Conservation (phyloP, 2,888 invertebrate species). For the Rhingia campestris region DNA sequence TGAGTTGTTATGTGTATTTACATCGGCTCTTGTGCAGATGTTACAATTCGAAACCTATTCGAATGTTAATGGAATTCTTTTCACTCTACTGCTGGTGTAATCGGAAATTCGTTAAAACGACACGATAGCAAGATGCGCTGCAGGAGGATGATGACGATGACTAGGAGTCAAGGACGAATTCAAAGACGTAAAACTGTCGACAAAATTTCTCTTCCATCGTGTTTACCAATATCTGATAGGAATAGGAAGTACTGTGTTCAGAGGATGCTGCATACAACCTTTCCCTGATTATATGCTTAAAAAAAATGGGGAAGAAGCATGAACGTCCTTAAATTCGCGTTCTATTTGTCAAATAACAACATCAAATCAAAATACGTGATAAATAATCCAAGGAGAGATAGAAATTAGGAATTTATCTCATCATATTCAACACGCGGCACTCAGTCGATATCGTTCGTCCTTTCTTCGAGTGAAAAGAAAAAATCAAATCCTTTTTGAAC, state of each 20-base stretch:
- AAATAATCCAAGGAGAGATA: slow-evolving; percentile 70
- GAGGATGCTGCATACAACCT: slow-evolving; percentile 42
- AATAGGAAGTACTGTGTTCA: slow-evolving; percentile 15
- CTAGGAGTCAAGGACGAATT: slow-evolving; percentile 34
- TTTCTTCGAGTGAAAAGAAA: slow-evolving; percentile 7
- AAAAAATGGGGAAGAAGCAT: slow-evolving; percentile 20
- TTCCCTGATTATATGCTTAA: slow-evolving; percentile 53
- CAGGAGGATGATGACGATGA: no score
- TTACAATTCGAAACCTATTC: slow-evolving; percentile 57
- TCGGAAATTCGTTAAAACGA: slow-evolving; percentile 70
- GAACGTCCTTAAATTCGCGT: slow-evolving; percentile 71
- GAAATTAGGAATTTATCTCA: slow-evolving; percentile 69
- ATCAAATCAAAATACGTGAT: slow-evolving; percentile 73
- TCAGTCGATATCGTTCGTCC: slow-evolving; percentile 33
- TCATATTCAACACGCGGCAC: slow-evolving; percentile 46
- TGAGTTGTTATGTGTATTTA: slow-evolving; percentile 55
- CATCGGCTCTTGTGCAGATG: slow-evolving; percentile 54
- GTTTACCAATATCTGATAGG: slow-evolving; percentile 57
- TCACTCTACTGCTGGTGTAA: slow-evolving; percentile 28
- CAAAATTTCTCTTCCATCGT: slow-evolving; percentile 29
- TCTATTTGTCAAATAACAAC: slow-evolving; percentile 73
- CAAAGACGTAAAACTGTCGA: slow-evolving; percentile 8
- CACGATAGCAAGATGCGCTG: neutral
- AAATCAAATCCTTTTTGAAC: slow-evolving; percentile 67
- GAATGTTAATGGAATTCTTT: slow-evolving; percentile 59